A percentile compares a stretch with the other conserved stretches of the same genome.
phyloP scores from a whole-genome alignment of 2,888 invertebrate genomes.

The Thereva nobilitata region DNA sequence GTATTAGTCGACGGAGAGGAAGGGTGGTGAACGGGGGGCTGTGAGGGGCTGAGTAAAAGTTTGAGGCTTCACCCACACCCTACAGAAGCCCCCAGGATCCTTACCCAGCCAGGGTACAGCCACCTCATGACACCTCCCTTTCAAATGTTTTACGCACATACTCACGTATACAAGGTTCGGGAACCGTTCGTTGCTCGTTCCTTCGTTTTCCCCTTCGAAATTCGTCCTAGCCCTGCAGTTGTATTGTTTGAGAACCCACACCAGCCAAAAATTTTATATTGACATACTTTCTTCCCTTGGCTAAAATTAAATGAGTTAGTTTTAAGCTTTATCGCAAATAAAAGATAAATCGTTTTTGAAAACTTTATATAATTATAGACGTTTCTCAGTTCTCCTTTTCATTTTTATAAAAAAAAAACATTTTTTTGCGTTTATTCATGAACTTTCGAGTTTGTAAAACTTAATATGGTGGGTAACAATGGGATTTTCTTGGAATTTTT shows the following conservation, averaged over 20 bases:
- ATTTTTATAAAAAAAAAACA: conserved; percentile 21
- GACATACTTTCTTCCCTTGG: conserved; percentile 33
- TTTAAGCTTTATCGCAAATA: conserved; percentile 32
- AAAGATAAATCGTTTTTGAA: conserved; percentile 30
- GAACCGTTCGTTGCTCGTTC: neutral
- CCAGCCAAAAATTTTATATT: conserved; percentile 27
- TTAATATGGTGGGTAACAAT: no score
- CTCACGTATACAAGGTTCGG: conserved; percentile 24
- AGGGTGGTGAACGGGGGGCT: neutral
- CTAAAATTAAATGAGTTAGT: conserved; percentile 34
- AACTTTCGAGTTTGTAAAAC: no score
- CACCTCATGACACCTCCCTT: conserved; percentile 15
- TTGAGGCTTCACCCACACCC: conserved; percentile 16
- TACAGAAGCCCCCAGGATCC: neutral
- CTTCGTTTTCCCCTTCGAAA: neutral
- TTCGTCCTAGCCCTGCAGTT: neutral
- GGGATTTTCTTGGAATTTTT: no score
- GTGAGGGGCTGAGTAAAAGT: neutral
- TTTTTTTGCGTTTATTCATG: conserved; percentile 6
- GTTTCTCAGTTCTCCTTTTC: conserved; percentile 18
- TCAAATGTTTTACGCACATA: conserved; percentile 32
- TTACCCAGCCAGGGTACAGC: neutral
- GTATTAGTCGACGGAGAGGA: neutral
- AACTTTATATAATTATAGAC: conserved; percentile 9
- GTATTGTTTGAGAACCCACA: conserved; percentile 21